phyloP scores from a whole-genome alignment of 2,797 vertebrate species.

The Phyllotis vaccarum region DNA sequence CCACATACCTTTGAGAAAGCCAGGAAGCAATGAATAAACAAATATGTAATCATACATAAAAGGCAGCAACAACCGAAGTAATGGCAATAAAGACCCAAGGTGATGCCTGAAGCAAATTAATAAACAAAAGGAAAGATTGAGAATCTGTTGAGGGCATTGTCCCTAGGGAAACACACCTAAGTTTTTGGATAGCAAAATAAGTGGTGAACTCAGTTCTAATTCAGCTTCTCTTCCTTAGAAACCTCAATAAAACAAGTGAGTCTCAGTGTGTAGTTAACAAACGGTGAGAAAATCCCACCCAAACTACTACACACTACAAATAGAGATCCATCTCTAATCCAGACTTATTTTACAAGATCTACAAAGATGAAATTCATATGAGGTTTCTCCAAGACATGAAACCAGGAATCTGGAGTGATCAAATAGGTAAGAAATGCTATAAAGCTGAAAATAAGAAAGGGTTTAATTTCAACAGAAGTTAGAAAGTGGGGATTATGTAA shows the following conservation, averaged over 20 bases:
- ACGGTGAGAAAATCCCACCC: background rate
- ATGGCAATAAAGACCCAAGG: background rate
- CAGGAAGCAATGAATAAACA: background rate
- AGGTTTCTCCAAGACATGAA: conserved; percentile 21
- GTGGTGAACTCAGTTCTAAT: background rate
- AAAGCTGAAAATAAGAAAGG: conserved; percentile 27
- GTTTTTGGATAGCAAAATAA: background rate
- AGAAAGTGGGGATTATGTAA: background rate
- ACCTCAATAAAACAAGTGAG: conserved; percentile 2
- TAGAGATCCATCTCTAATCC: background rate
- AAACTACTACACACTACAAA: background rate
- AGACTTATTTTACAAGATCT: background rate
- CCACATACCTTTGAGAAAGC: background rate
- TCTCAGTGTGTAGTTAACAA: background rate
- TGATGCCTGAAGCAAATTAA: background rate
- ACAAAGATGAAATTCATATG: background rate
- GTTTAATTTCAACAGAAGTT: conserved; percentile 12
- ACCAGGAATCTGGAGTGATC: background rate
- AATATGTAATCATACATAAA: background rate
- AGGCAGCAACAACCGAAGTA: background rate
- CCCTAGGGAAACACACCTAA: background rate
- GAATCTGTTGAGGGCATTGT: background rate
- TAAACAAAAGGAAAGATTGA: background rate
- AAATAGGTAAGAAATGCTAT: background rate
- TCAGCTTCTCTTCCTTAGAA: background rate